Conservation (phyloP, 1,140 invertebrate species). For the Brachionus asplanchnoidis region DNA sequence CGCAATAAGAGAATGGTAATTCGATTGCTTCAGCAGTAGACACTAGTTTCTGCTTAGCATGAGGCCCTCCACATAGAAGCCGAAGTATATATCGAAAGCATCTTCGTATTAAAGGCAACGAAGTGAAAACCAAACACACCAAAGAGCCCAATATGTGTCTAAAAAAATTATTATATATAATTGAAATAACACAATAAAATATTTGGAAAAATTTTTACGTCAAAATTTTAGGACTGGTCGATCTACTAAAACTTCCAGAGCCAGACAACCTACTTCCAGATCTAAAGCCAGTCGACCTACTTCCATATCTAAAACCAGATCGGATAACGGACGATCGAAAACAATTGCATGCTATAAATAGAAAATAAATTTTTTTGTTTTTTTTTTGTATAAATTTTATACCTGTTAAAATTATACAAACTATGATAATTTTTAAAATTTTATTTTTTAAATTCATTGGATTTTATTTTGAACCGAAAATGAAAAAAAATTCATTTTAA, state of each 20-base stretch:
- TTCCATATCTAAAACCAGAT: neutral
- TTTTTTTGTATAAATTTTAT: neutral
- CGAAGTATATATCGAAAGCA: constrained; percentile 11
- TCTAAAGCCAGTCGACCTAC: neutral
- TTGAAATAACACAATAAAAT: neutral
- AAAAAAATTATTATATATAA: neutral
- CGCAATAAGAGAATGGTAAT: too few relatives aligned
- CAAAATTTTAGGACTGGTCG: neutral
- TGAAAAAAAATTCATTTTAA: neutral
- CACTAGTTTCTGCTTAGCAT: too few relatives aligned
- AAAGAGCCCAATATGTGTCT: neutral
- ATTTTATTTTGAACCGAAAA: neutral
- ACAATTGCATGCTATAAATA: neutral
- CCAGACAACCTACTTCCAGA: too few relatives aligned
- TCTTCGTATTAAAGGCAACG: neutral
- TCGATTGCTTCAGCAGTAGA: too few relatives aligned
- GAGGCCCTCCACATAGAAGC: too few relatives aligned
- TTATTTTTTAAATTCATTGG: neutral
- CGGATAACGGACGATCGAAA: neutral
- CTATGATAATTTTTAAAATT: neutral
- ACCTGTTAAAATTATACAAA: neutral
- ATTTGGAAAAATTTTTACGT: neutral
- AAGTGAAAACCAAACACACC: neutral
- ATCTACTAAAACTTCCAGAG: neutral
- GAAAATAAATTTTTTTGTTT: neutral